A percentile compares a stretch with the other conserved stretches of the same genome.
Evolutionary conservation across 2,113 vertebrate species (phyloP).

Genomic region (Paramisgurnus dabryanus): DNA sequence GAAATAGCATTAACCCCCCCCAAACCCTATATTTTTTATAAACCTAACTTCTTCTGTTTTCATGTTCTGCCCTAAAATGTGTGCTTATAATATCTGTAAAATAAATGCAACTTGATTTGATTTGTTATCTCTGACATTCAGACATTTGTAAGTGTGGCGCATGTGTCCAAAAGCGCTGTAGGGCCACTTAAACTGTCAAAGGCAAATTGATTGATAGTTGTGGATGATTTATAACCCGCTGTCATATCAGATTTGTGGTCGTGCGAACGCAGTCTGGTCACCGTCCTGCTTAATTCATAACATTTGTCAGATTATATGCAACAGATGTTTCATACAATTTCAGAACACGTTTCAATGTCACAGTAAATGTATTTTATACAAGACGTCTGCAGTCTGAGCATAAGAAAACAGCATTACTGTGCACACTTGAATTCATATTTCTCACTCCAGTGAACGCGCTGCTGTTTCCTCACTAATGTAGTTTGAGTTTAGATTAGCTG

Average conservation of each 20-base stretch:
- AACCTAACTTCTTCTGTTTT: too few relatives aligned
- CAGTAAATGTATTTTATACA: neutral
- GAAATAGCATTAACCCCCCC: too few relatives aligned
- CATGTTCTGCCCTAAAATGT: too few relatives aligned
- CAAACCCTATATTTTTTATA: too few relatives aligned
- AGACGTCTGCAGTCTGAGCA: neutral
- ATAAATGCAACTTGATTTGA: too few relatives aligned
- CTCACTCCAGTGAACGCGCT: neutral
- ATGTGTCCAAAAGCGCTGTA: too few relatives aligned
- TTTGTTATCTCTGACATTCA: too few relatives aligned
- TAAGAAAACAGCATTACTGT: neutral
- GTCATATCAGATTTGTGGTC: neutral
- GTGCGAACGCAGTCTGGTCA: neutral
- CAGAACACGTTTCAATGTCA: constrained; percentile 21
- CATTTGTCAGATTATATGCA: neutral
- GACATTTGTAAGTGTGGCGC: neutral
- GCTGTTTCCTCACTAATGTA: neutral
- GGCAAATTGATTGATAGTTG: neutral
- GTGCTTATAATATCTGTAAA: too few relatives aligned
- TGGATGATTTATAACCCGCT: constrained; percentile 21
- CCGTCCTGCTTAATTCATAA: neutral
- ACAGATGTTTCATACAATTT: neutral
- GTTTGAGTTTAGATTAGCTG: neutral
- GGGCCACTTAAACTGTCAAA: constrained; percentile 5
- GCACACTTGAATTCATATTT: neutral